These are phyloP conservation scores for Anorthoa munda DNA, from an alignment of 2,888 invertebrate species.

Conservation along the genomic window DNA sequence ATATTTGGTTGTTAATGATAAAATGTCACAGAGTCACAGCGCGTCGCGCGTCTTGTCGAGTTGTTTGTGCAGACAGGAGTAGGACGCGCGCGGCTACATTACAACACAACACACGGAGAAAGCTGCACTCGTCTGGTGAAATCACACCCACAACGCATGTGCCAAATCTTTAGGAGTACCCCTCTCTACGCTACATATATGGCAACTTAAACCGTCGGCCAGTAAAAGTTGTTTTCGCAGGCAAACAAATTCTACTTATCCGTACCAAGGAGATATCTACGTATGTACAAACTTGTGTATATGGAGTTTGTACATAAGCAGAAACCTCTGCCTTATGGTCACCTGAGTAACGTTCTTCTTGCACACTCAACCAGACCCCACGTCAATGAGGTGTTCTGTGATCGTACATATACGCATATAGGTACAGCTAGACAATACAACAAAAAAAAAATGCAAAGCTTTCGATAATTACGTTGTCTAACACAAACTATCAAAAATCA, in stretches of 20 bases:
- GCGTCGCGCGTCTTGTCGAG: conserved; percentile 40
- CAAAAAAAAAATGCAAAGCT: no score
- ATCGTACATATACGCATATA: no score
- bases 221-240: conserved; percentile 85
- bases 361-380: no score
- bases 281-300: no score
- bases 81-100: conserved; percentile 69
- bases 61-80: conserved; percentile 61
- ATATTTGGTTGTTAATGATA: conserved; percentile 83
- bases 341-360: no score
- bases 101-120: conserved; percentile 87
- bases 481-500: no score
- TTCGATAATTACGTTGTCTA: no score
- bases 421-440: no score
- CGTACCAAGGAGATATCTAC: no score
- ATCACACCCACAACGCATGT: conserved; percentile 88
- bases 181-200: conserved; percentile 76
- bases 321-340: no score
- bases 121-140: conserved; percentile 87
- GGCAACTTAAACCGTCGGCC: conserved; percentile 75
- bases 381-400: no score
- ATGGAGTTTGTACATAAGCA: no score
- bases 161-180: conserved; percentile 85
- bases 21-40: conserved; percentile 77
- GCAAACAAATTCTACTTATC: not conserved